A percentile compares a stretch with the other conserved stretches of the same genome.
These are phyloP conservation scores for Microctenopoma steveboyesi DNA, from an alignment of 2,797 vertebrate genomes.

Conservation along the genomic window DNA sequence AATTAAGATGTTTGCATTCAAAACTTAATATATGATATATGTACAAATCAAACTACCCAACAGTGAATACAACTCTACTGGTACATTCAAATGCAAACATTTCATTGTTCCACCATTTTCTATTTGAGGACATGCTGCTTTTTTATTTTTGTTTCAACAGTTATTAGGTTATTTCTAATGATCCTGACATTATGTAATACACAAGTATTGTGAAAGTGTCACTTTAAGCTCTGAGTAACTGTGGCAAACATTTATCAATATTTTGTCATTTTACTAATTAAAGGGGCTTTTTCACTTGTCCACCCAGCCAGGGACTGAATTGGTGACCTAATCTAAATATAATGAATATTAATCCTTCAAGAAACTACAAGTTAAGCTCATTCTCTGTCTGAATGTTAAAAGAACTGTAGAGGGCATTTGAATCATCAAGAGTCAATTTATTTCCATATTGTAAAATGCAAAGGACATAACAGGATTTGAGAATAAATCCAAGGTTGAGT, in stretches of 20 bases:
- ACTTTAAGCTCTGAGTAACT: not conserved
- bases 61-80: not conserved
- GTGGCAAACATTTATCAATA: not conserved
- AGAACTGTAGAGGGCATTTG: conserved; percentile 46
- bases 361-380: not conserved
- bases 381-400: conserved; percentile 5
- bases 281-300: too few species aligned
- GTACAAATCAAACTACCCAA: not conserved
- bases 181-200: too few species aligned
- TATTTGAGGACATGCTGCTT: not conserved
- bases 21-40: too few species aligned
- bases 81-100: not conserved
- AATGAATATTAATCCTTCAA: too few species aligned
- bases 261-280: not conserved
- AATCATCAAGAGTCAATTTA: conserved; percentile 85
- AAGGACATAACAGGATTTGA: conserved; percentile 89
- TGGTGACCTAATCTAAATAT: too few species aligned
- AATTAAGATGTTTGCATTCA: too few species aligned
- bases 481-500: conserved; percentile 88
- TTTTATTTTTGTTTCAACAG: not conserved
- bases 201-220: too few species aligned
- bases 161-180: too few species aligned
- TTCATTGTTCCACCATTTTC: not conserved
- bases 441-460: conserved; percentile 87
- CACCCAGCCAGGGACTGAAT: too few species aligned